Evolutionary conservation across 2,113 vertebrate species (phyloP), one percentile per base, ranked within the genome.

Genomic region (Zosterops hypoxanthus): DNA sequence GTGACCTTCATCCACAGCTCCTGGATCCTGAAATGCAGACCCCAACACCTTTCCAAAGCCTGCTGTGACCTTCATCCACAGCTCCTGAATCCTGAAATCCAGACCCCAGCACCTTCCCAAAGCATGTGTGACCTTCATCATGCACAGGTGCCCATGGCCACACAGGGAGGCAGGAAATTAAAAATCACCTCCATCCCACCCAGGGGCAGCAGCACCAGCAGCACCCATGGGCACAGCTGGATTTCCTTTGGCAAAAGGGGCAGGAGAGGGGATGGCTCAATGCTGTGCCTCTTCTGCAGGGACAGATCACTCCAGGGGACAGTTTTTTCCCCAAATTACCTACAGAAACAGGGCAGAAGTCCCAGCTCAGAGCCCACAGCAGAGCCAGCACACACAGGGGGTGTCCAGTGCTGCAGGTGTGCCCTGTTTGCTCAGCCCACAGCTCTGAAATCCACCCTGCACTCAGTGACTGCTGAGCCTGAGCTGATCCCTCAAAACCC

Each of bases 251-350:
- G n/a, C 31, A 21, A 68, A 65, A 10, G 31, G 18, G 46, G 39
- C 31, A 44, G 23, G 21, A 20, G 44, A 0, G 5, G 19, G 47
- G 52, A 24, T 10, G 36, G 57, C 24, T 28, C 61, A 25, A 42
- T 9, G 41, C 63, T 36, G 16, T 21, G 52, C 22, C 52, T 36
- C 41, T 26, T 24, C 42, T 3, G 33, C 1, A 13, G 23, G n/a
- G 11, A 28, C 59, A n/a, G 13, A 57, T 7, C 15, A 6, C 49
- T 4, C 0, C 0, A 14, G 2, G 31, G 31, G 1, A 41, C 26
- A 33, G 18, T 33, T 24, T 55, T 18, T 24, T 17, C 16, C 39
- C 46, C 41, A 16, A 9, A 15, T 12, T 3, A 4, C 2, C 70
- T 0, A 17, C 18, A 9, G 23, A 34, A 18, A 5, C 44, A 17